Conservation (phyloP, 2,113 vertebrate genomes). For the Corythornis vintsioides region DNA sequence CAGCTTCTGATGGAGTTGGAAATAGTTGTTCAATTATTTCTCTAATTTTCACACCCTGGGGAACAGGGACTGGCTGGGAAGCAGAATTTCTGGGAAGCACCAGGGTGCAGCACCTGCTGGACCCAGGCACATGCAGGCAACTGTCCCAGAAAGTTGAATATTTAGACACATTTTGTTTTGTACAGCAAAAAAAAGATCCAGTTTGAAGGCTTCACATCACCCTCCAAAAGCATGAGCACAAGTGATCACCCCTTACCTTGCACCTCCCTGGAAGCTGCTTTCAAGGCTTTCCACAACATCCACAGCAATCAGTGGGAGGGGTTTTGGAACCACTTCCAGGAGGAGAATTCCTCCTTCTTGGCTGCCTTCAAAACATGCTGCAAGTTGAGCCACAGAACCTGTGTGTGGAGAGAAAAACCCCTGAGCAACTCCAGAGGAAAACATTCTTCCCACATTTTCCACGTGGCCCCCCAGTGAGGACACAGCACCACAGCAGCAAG, state of each 20-base stretch:
- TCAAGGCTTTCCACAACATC: background rate
- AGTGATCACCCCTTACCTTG: background rate
- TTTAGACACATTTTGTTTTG: background rate
- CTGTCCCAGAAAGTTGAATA: background rate
- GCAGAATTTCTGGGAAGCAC: background rate
- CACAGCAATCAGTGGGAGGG: background rate
- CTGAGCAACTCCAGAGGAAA: background rate
- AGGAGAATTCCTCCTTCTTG: conserved; percentile 5
- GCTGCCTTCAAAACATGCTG: background rate
- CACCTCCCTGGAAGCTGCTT: background rate
- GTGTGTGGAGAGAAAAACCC: background rate
- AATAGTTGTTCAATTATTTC: background rate
- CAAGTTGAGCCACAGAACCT: background rate
- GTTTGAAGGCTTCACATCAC: background rate
- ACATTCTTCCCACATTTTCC: background rate
- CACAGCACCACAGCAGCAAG: background rate
- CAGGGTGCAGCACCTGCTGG: background rate
- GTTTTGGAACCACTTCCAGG: background rate
- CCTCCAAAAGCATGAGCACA: background rate
- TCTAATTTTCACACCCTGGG: background rate
- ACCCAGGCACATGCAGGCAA: background rate
- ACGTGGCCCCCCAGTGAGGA: background rate
- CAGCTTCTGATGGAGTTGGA: background rate
- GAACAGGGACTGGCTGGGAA: background rate
- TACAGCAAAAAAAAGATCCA: background rate